Conservation (phyloP, 2,797 vertebrate genomes). For the Atherinosoma microstoma region DNA sequence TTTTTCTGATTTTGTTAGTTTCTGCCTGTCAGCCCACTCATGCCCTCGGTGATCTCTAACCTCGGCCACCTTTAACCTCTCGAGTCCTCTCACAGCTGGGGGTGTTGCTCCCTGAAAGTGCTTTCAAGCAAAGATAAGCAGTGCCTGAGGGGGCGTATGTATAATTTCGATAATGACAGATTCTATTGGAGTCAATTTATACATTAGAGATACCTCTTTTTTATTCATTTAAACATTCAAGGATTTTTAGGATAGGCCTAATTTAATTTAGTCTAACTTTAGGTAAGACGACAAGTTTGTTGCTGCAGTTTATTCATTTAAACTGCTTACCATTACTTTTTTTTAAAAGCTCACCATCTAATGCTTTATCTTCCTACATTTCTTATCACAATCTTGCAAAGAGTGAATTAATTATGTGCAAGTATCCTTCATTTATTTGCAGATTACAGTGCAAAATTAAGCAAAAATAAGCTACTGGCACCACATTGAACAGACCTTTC, state of each 20-base stretch:
- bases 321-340: not conserved
- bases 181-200: not conserved
- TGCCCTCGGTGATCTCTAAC: slow-evolving; percentile 59
- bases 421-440: not conserved
- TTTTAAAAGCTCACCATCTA: not conserved
- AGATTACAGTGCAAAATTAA: not conserved
- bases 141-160: slow-evolving; percentile 7
- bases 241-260: not conserved
- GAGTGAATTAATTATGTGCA: not conserved
- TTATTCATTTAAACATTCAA: not conserved
- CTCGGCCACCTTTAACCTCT: slow-evolving; percentile 58
- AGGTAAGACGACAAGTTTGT: too few relatives aligned
- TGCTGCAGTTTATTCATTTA: not conserved
- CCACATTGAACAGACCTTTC: not conserved
- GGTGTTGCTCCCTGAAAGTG: slow-evolving; percentile 43
- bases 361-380: not conserved
- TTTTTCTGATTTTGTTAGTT: slow-evolving; percentile 23
- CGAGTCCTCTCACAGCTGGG: slow-evolving; percentile 47
- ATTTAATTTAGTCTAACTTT: not conserved
- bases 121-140: slow-evolving; percentile 39
- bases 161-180: slow-evolving; percentile 15
- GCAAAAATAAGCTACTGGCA: not conserved
- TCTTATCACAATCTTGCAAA: not conserved
- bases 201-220: not conserved
- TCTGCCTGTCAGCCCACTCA: slow-evolving; percentile 53